These are phyloP conservation scores for Eupithecia pulchellata DNA, from an alignment of 2,888 invertebrate species.

Conservation along the genomic window DNA sequence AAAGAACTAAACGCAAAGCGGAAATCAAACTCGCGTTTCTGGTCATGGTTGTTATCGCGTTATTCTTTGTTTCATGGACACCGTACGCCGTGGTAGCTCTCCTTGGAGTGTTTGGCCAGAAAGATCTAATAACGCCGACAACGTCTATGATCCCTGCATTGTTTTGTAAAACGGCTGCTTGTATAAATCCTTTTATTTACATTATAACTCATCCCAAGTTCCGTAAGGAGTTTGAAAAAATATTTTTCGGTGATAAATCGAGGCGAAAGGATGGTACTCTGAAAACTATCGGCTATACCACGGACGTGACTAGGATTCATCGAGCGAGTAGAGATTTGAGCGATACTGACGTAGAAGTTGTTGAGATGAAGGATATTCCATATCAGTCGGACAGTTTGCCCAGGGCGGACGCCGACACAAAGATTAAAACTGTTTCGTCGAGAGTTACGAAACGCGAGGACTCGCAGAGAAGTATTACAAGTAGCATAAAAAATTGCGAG, in stretches of 20 bases:
- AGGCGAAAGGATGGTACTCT: constrained; percentile 71
- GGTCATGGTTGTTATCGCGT: constrained; percentile 88
- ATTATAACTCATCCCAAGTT: constrained; percentile 92
- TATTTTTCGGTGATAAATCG: constrained; percentile 73
- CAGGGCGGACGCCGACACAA: constrained; percentile 45
- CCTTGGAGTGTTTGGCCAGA: constrained; percentile 88
- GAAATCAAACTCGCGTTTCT: constrained; percentile 89
- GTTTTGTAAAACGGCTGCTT: constrained; percentile 92
- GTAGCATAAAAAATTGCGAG: constrained; percentile 73
- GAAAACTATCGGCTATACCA: constrained; percentile 68
- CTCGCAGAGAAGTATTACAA: constrained; percentile 62
- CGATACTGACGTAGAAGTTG: constrained; percentile 82
- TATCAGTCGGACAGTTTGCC: constrained; percentile 56
- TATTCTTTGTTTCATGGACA: constrained; percentile 93
- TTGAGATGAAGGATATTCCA: constrained; percentile 82
- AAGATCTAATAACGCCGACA: constrained; percentile 87
- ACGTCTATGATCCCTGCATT: constrained; percentile 91
- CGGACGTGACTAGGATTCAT: constrained; percentile 63
- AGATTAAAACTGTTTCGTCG: constrained; percentile 67
- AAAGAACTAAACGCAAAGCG: constrained; percentile 88
- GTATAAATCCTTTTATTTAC: constrained; percentile 92
- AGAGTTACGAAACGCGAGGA: constrained; percentile 65
- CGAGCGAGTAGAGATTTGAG: constrained; percentile 75
- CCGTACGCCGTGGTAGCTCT: constrained; percentile 92
- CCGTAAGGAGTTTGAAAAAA: constrained; percentile 85